Evolutionary conservation across 2,797 vertebrate species (phyloP), one percentile per base, ranked within the genome.

Genomic region (Gambelia wislizenii): DNA sequence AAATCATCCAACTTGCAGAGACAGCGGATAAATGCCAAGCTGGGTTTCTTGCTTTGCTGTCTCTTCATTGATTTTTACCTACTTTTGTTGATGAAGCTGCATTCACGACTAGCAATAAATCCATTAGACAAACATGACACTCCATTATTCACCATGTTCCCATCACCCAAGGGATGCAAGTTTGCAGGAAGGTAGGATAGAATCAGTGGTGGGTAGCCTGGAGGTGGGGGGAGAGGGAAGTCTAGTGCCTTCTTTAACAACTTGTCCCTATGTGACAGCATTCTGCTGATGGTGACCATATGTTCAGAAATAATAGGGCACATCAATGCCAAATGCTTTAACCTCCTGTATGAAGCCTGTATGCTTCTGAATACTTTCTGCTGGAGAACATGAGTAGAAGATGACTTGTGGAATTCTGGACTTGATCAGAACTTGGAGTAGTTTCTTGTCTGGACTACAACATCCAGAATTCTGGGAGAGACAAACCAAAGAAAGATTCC

Each of bases 21-120:
- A 33, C 91, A 70, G 89, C 84, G 92, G 91, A 93, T 91, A 90
- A 69, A 52, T 27, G 93, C 83, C 87, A 82, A 69, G 82, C 85
- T 76, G 85, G 25, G 18, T 49, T 39, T 91, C 87, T 95, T 84
- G 82, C 75, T 92, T 92, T 87, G 33, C 87, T 75, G n/a, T 39
- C 78, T 93, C 52, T 67, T 74, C 83, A 95, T 92, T 84, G 85
- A 87, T 94, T 94, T 94, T 90, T 90, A 76, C 90, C 93, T 91
- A 2, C 88, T 94, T 91, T 92, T 95, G 94, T 91, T 95, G 91
- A 94, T 85, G 91, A 85, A 93, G 92, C 83, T 82, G 80, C 94
- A 61, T 67, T 12, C 30, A 0, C 91, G 92, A 95, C 89, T 25
- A 92, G 92, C 87, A 86, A 78, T 77, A 86, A 95, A 87, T 92